phyloP scores from a whole-genome alignment of 2,113 vertebrate genomes.

The Callionymus lyra region DNA sequence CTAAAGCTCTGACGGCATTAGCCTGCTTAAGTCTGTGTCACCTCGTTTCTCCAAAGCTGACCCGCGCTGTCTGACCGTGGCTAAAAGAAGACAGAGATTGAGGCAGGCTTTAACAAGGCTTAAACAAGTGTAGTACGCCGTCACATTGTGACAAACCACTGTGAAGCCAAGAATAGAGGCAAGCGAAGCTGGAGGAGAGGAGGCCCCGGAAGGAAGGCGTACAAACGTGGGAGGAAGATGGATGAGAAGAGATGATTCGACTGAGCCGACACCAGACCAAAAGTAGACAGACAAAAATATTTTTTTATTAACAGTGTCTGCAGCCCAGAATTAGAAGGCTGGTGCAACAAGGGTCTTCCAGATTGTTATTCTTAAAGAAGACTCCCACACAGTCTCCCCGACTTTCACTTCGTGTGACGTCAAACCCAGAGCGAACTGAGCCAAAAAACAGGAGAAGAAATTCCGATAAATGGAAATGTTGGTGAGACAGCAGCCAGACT shows the following conservation, averaged over 20 bases:
- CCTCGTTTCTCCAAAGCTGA: slow-evolving; percentile 18
- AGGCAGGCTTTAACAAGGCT: slow-evolving; percentile 49
- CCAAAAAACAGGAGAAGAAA: slow-evolving; percentile 18
- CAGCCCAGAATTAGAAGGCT: slow-evolving; percentile 25
- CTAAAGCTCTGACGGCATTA: slow-evolving; percentile 39
- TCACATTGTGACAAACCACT: slow-evolving; percentile 38
- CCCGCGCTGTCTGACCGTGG: slow-evolving; percentile 16
- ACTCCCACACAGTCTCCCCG: slow-evolving; percentile 51
- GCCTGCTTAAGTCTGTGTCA: slow-evolving; percentile 26
- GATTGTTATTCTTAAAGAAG: slow-evolving; percentile 45
- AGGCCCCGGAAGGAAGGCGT: slow-evolving; percentile 29
- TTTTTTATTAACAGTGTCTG: slow-evolving; percentile 44
- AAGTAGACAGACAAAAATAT: slow-evolving; percentile 20
- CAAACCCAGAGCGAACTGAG: slow-evolving; percentile 18
- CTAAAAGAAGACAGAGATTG: slow-evolving; percentile 36
- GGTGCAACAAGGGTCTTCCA: slow-evolving; percentile 24
- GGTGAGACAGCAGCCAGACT: slow-evolving; percentile 6
- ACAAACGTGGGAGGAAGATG: neutral
- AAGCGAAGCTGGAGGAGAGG: slow-evolving; percentile 38
- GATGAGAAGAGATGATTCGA: neutral
- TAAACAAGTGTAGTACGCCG: slow-evolving; percentile 42
- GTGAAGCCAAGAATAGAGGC: slow-evolving; percentile 56
- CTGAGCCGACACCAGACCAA: slow-evolving; percentile 1
- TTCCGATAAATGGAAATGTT: slow-evolving; percentile 11
- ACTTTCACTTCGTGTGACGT: slow-evolving; percentile 23